A percentile compares a stretch with the other conserved stretches of the same genome.
Conservation (phyloP, 2,888 invertebrate genomes). For the Ferdinandea cuprea region DNA sequence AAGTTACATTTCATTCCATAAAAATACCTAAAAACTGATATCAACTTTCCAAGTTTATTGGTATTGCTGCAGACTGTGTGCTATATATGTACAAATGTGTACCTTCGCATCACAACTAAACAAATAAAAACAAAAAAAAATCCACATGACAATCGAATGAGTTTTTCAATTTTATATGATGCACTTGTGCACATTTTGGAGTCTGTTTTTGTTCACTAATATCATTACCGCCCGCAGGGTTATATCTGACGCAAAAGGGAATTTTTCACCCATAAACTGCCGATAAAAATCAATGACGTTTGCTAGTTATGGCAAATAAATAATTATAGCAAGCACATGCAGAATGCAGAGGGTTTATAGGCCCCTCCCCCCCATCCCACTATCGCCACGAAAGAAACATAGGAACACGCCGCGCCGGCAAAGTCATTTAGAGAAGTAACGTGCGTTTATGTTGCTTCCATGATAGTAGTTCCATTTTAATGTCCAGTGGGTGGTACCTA, state of each 20-base stretch:
- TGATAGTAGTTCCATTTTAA: slow-evolving; percentile 49
- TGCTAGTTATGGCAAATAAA: slow-evolving; percentile 60
- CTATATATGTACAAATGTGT: neutral
- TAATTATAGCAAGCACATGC: slow-evolving; percentile 43
- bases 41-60: slow-evolving; percentile 31
- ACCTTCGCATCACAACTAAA: neutral
- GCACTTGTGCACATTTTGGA: slow-evolving; percentile 54
- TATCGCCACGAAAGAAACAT: slow-evolving; percentile 10
- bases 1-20: neutral
- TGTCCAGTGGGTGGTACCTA: neutral
- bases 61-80: neutral
- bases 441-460: slow-evolving; percentile 47
- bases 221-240: slow-evolving; percentile 38
- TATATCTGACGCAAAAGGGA: slow-evolving; percentile 30
- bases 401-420: slow-evolving; percentile 14
- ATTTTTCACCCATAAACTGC: slow-evolving; percentile 42
- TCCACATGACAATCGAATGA: slow-evolving; percentile 58
- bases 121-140: neutral
- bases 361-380: neutral
- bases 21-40: slow-evolving; percentile 34
- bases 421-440: slow-evolving; percentile 22
- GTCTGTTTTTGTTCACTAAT: slow-evolving; percentile 42
- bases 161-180: slow-evolving; percentile 34
- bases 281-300: slow-evolving; percentile 65
- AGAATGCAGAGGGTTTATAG: neutral